Conservation (phyloP, 2,888 invertebrate species). For the Chalcis sispes region DNA sequence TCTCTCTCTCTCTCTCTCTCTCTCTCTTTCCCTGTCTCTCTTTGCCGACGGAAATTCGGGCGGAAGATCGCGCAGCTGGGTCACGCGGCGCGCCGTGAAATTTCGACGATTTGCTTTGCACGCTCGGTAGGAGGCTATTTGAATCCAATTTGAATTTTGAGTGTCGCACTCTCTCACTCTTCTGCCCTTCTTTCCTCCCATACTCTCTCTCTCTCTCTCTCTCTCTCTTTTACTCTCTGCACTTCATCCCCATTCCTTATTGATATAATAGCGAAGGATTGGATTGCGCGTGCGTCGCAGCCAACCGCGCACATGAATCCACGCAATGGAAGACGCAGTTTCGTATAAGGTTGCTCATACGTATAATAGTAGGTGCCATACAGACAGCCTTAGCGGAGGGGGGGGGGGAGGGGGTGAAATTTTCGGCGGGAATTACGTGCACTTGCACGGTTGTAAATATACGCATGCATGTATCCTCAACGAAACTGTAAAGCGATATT, state of each 20-base stretch:
- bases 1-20: too few species aligned
- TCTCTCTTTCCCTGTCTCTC: constrained; percentile 5
- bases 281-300: constrained; percentile 3
- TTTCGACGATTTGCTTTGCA: constrained; percentile 60
- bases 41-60: constrained; percentile 55
- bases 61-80: constrained; percentile 63
- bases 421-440: constrained; percentile 2
- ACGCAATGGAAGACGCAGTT: too few species aligned
- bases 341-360: too few species aligned
- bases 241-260: not conserved
- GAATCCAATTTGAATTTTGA: constrained; percentile 72
- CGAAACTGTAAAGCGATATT: not conserved
- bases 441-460: not conserved
- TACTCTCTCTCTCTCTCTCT: constrained; percentile 15
- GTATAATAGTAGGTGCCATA: too few species aligned
- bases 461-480: not conserved
- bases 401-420: not conserved
- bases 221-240: not conserved
- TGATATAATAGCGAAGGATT: not conserved
- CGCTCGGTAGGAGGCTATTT: constrained; percentile 65
- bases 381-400: not conserved
- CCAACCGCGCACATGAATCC: too few species aligned
- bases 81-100: constrained; percentile 61
- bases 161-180: constrained; percentile 46
- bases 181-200: not conserved